Evolutionary conservation across 2,888 invertebrate species (phyloP).

Genomic region (Xylophagus ater): DNA sequence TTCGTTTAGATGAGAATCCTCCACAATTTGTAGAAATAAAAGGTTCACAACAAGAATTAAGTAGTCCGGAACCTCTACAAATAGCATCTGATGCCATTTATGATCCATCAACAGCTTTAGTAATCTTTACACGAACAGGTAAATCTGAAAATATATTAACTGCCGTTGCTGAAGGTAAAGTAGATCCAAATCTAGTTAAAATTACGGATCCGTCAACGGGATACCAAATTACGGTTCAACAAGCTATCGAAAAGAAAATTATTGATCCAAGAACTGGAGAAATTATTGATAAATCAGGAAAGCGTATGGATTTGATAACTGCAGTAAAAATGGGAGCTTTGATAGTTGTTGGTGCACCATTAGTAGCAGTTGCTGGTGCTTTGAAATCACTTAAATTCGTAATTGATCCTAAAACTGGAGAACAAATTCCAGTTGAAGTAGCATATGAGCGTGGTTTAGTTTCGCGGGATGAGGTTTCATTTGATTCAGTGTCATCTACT

Average conservation of each 20-base stretch:
- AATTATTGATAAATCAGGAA: constrained; percentile 54
- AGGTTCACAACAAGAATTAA: constrained; percentile 36
- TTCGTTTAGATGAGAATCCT: constrained; percentile 40
- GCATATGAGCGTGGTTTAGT: constrained; percentile 69
- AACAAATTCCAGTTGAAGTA: constrained; percentile 67
- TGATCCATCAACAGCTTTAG: constrained; percentile 63
- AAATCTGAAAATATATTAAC: constrained; percentile 59
- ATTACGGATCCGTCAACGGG: constrained; percentile 60
- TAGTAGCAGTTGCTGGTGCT: constrained; percentile 58
- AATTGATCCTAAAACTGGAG: constrained; percentile 68
- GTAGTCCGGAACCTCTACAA: constrained; percentile 56
- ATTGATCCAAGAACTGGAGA: constrained; percentile 60
- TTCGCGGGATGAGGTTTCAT: constrained; percentile 31
- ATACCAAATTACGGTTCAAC: constrained; percentile 52
- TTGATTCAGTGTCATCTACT: constrained; percentile 19
- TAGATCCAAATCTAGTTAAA: constrained; percentile 55
- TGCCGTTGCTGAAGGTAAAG: constrained; percentile 64
- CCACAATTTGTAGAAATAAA: constrained; percentile 43
- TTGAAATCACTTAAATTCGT: constrained; percentile 58
- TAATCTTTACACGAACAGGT: constrained; percentile 60
- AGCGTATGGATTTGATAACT: constrained; percentile 55
- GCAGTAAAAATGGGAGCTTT: constrained; percentile 70
- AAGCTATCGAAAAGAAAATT: constrained; percentile 66
- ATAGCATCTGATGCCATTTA: constrained; percentile 62
- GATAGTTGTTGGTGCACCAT: constrained; percentile 61